These are phyloP conservation scores for Drosophila fungiperda DNA, from an alignment of 2,888 invertebrate species.

Conservation along the genomic window DNA sequence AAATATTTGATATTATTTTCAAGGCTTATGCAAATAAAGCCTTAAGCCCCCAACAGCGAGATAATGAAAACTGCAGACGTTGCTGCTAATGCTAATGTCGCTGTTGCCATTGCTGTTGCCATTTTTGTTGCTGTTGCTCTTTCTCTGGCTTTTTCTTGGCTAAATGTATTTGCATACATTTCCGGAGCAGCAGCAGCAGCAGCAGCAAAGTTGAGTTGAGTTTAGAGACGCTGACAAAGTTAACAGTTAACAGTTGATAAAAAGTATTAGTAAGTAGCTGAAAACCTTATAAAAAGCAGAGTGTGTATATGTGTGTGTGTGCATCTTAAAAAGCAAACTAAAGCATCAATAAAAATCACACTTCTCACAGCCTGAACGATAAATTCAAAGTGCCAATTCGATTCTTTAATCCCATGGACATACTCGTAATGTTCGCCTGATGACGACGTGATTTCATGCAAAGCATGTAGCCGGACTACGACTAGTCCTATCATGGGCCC, in stretches of 20 bases:
- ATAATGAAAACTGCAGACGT: constrained; percentile 72
- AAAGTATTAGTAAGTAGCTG: constrained; percentile 59
- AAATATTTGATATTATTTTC: constrained; percentile 77
- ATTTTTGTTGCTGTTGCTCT: constrained; percentile 12
- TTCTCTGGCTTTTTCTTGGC: constrained; percentile 1
- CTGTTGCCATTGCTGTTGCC: background rate
- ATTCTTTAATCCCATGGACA: constrained; percentile 79
- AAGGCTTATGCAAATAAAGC: constrained; percentile 76
- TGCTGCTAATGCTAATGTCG: constrained; percentile 12
- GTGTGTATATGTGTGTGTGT: background rate
- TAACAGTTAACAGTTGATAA: constrained; percentile 50
- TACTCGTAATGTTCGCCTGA: constrained; percentile 73
- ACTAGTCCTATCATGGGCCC: constrained; percentile 49
- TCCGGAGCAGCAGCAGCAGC: constrained; percentile 21
- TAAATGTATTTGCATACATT: constrained; percentile 68
- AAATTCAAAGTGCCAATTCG: constrained; percentile 77
- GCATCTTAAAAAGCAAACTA: constrained; percentile 44
- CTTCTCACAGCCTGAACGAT: constrained; percentile 67
- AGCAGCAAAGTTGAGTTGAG: constrained; percentile 6
- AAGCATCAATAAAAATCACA: constrained; percentile 79
- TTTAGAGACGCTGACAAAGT: constrained; percentile 32
- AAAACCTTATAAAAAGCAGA: constrained; percentile 15
- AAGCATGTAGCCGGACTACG: constrained; percentile 65
- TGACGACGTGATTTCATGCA: constrained; percentile 81
- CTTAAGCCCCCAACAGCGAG: constrained; percentile 51